These are phyloP conservation scores for Cheilosia impressa DNA, from an alignment of 2,888 invertebrate species.

Conservation along the genomic window DNA sequence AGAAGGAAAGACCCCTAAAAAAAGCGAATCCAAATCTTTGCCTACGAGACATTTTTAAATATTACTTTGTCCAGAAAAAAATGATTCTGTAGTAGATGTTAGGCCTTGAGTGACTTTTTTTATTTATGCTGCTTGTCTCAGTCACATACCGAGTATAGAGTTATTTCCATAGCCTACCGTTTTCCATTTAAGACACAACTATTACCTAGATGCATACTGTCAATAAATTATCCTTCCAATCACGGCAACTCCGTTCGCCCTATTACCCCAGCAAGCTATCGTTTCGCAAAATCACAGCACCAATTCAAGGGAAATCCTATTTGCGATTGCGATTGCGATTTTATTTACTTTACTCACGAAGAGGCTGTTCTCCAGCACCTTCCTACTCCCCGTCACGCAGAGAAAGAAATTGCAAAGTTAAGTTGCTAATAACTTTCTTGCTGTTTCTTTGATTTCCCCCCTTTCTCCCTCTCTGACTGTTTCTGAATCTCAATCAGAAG, in stretches of 20 bases:
- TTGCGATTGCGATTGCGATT: conserved; percentile 38
- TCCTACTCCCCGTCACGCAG: not conserved
- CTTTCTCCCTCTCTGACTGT: not conserved
- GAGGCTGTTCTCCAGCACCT: not conserved
- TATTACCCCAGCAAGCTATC: conserved; percentile 20
- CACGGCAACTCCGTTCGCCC: conserved; percentile 18
- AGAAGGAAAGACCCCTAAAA: too few relatives aligned
- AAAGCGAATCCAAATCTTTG: too few relatives aligned
- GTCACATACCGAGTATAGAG: too few relatives aligned
- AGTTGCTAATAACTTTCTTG: conserved; percentile 52
- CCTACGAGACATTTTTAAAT: too few relatives aligned
- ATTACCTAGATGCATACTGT: too few relatives aligned
- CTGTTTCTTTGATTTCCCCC: not conserved
- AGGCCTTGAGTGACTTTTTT: too few relatives aligned
- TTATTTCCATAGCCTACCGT: too few relatives aligned
- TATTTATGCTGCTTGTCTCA: too few relatives aligned
- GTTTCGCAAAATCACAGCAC: conserved; percentile 13
- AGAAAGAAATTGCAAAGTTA: conserved; percentile 43
- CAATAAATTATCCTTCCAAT: conserved; percentile 25
- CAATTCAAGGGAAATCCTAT: conserved; percentile 2
- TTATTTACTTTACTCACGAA: conserved; percentile 44
- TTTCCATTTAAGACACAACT: too few relatives aligned
- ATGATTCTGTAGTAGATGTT: too few relatives aligned
- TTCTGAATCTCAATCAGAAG: conserved; percentile 11
- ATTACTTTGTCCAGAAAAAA: too few relatives aligned